phyloP scores from a whole-genome alignment of 2,113 vertebrate species.

The Bujurquina vittata region DNA sequence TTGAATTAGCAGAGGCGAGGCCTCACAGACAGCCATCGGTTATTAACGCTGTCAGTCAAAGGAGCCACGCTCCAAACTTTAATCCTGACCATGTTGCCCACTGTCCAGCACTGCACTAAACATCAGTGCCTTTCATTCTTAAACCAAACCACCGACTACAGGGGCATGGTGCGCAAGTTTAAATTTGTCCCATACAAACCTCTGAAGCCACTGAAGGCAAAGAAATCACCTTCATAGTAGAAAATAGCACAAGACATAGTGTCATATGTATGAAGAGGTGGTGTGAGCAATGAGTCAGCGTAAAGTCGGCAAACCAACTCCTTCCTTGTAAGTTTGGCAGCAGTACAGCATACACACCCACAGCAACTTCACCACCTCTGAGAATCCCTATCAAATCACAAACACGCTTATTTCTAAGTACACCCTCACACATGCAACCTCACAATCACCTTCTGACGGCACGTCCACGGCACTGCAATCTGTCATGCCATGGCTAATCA shows the following conservation, averaged over 20 bases:
- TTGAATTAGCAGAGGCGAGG: neutral
- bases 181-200: conserved; percentile 2
- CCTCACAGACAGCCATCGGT: neutral
- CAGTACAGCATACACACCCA: neutral
- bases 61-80: neutral
- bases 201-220: conserved; percentile 10
- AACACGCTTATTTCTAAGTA: neutral
- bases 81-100: neutral
- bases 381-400: neutral
- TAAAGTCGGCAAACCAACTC: conserved; percentile 18
- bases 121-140: neutral
- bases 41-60: neutral
- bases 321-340: conserved; percentile 28
- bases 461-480: neutral
- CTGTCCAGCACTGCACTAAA: neutral
- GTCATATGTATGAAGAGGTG: neutral
- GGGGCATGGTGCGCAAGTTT: neutral
- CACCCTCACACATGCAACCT: neutral
- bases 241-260: conserved; percentile 29
- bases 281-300: conserved; percentile 27
- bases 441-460: neutral
- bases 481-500: neutral
- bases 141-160: neutral
- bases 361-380: conserved; percentile 3
- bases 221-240: neutral